Evolutionary conservation across 1,140 invertebrate genomes (phyloP).

Genomic region (Tetranychus urticae): DNA sequence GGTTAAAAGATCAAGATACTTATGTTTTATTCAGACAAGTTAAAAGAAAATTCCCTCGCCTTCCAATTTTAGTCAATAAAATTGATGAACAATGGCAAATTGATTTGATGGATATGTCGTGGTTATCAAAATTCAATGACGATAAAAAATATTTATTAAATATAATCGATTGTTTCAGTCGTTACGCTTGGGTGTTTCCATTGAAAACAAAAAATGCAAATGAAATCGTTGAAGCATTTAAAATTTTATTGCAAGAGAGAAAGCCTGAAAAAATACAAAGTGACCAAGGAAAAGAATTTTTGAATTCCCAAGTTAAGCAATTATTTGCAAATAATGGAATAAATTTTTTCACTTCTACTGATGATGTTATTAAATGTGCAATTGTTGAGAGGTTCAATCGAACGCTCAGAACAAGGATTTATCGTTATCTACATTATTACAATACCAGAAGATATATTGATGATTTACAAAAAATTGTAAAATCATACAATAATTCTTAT

Average conservation of each 20-base stretch:
- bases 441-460: slow-evolving; percentile 21
- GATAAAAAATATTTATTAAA: slow-evolving; percentile 12
- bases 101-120: slow-evolving; percentile 13
- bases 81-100: slow-evolving; percentile 14
- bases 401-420: slow-evolving; percentile 24
- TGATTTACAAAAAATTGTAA: slow-evolving; percentile 18
- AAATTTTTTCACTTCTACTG: slow-evolving; percentile 21
- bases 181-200: slow-evolving; percentile 12
- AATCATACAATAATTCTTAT: slow-evolving; percentile 21
- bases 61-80: slow-evolving; percentile 1
- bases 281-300: slow-evolving; percentile 6
- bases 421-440: slow-evolving; percentile 20
- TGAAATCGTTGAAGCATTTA: slow-evolving; percentile 8
- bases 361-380: slow-evolving; percentile 20
- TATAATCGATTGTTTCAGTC: slow-evolving; percentile 14
- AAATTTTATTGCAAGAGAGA: slow-evolving; percentile 7
- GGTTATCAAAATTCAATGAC: slow-evolving; percentile 10
- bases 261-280: slow-evolving; percentile 5
- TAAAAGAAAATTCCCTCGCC: slow-evolving; percentile 12
- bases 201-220: slow-evolving; percentile 11
- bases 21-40: slow-evolving; percentile 13
- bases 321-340: slow-evolving; percentile 18
- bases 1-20: slow-evolving; percentile 11
- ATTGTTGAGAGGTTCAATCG: slow-evolving; percentile 24
- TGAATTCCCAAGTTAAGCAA: slow-evolving; percentile 13